Percentiles rank a stretch among this genome's conserved stretches.
Conservation (phyloP, 2,113 vertebrate species). For the Gnathonemus echidnorhynchus region DNA sequence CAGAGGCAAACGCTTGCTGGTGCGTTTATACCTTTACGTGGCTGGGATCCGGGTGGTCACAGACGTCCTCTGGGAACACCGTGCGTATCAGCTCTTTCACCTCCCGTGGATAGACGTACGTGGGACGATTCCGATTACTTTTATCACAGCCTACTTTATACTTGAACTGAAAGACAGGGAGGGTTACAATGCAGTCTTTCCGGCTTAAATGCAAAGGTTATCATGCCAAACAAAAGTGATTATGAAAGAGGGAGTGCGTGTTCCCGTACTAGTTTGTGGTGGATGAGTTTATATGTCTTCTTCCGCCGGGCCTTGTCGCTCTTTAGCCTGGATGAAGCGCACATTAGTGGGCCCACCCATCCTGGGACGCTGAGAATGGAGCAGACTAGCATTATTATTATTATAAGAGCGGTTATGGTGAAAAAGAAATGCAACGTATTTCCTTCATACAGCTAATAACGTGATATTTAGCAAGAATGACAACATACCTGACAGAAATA, state of each 20-base stretch:
- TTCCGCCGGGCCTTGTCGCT: conserved; percentile 18
- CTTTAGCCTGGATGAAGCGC: background rate
- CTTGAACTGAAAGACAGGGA: background rate
- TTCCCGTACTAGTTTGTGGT: conserved; percentile 9
- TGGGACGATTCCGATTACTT: background rate
- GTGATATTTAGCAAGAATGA: background rate
- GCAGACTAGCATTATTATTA: background rate
- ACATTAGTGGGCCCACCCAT: conserved; percentile 24
- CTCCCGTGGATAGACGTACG: conserved; percentile 19
- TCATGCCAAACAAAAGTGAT: background rate
- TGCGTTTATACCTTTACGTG: background rate
- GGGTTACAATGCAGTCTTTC: background rate
- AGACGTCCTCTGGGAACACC: conserved; percentile 11
- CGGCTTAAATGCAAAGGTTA: background rate
- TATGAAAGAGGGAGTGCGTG: background rate
- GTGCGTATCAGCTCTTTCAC: conserved; percentile 21
- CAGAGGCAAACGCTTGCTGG: background rate
- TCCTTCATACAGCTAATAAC: background rate
- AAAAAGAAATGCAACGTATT: background rate
- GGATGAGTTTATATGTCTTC: conserved; percentile 22
- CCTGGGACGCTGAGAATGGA: conserved; percentile 14
- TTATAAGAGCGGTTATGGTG: background rate
- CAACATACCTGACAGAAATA: background rate
- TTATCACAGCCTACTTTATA: background rate
- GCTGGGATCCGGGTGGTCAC: conserved; percentile 21